Conservation (phyloP, 2,888 invertebrate genomes). For the Sinopyrophorus schimmeli region DNA sequence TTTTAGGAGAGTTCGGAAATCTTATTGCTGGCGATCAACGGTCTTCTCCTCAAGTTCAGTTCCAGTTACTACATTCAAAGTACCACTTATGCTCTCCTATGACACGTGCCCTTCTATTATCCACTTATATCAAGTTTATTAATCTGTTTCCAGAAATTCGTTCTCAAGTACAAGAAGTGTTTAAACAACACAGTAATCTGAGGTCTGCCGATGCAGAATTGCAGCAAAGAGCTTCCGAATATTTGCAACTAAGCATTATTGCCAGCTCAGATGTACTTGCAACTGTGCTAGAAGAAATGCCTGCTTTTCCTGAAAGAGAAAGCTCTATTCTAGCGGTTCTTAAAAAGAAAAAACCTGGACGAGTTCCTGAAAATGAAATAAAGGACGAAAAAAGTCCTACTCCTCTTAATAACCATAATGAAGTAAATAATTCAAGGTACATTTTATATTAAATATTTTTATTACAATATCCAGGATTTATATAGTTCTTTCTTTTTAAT, state of each 20-base stretch:
- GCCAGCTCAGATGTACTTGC: constrained; percentile 97
- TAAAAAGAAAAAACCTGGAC: constrained; percentile 97
- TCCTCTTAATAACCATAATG: constrained; percentile 58
- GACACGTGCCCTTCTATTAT: constrained; percentile 93
- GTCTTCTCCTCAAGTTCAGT: constrained; percentile 96
- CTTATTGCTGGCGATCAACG: constrained; percentile 98
- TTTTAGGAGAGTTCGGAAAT: constrained; percentile 99
- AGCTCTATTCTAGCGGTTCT: constrained; percentile 96
- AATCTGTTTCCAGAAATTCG: constrained; percentile 99
- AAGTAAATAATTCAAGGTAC: constrained; percentile 57
- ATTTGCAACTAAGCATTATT: constrained; percentile 92
- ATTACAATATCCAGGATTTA: not conserved
- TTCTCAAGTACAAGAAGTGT: constrained; percentile 88
- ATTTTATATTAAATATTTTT: constrained; percentile 15
- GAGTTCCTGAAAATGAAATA: constrained; percentile 86
- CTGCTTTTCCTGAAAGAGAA: constrained; percentile 98
- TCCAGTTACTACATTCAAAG: constrained; percentile 97
- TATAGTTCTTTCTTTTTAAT: not conserved
- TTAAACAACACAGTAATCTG: constrained; percentile 91
- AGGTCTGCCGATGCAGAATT: constrained; percentile 97
- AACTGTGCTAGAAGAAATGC: constrained; percentile 99
- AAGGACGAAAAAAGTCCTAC: constrained; percentile 81
- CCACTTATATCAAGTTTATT: constrained; percentile 99
- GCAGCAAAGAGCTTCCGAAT: constrained; percentile 97
- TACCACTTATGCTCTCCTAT: constrained; percentile 97